Evolutionary conservation across 2,113 vertebrate genomes (phyloP), one percentile per base, ranked within the genome.

Genomic region (Paramisgurnus dabryanus): DNA sequence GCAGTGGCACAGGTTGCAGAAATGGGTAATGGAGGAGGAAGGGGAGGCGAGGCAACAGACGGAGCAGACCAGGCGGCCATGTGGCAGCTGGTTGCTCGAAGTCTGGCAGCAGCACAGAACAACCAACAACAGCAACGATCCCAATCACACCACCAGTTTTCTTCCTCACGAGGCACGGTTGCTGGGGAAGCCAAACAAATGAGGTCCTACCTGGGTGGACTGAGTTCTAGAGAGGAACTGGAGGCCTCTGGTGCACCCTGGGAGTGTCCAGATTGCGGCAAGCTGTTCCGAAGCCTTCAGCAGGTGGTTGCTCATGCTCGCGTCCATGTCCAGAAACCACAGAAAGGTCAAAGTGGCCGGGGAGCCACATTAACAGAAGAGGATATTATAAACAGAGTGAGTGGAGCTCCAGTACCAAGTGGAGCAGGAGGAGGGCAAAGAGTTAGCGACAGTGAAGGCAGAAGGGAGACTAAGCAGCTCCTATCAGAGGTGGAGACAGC

Each of bases 1-100:
- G 95, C 95, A 1, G 95, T 94, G 40, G 93, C 95, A 13, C 92
- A 93, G 84, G 93, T 93, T 50, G 93, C 93, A 18, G 92, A 93
- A 86, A 92, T 93, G 92, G 88, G 94, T 79, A 87, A 91, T 3
- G 82, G 90, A 60, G 82, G 88, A 50, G 82, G 86, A 43, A 45
- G 80, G 65, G 73, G 84, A 2, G 50, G 85, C 66, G 90, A 86
- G 58, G 80, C 85, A 12, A 78, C 82, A 7, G 87, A 86, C n/a
- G 75, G 64, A 2, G 82, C 77, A 79, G 92, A 92, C 57, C 92
- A 92, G 83, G 87, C 89, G 1, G 90, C 91, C 7, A 90, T 92
- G 88, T 94, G 93, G 93, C 92, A 94, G 78, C 88, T 94, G 79
- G 91, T 94, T 66, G 92, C 92, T 66, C 89, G 91, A 40, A 94